Base-by-base conservation (phyloP, 1,140 invertebrate species). In the Archivesica marissinica region DNA sequence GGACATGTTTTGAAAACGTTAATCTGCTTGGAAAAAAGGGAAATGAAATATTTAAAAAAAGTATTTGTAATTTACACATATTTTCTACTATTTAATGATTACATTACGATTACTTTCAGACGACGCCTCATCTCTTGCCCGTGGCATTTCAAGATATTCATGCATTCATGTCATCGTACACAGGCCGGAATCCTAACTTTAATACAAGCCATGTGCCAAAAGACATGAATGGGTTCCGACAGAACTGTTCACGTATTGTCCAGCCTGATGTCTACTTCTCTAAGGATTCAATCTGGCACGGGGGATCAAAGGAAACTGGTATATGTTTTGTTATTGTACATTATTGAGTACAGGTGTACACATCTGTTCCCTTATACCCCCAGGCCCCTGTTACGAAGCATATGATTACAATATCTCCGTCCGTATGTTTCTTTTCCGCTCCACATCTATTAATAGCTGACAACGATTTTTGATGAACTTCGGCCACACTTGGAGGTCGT, bases 281-380 rank as follows among this genome's bases (percentile, higher is more conserved):
- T 35, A 54, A 47, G 20, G 66, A 82, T 44, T 82, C 79, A 15
- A 35, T 82, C 38, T 82, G 79, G 79, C 79, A 82, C 74, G 39
- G 30, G 13, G 64, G 79, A 25, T 23, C 35, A 23, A 77, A 47
- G 35, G 61, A 39, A 77, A 23, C 54, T 38, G 75, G 75, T 77
- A 77, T 33, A n/a, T n/a, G n/a, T n/a, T n/a, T n/a, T n/a, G n/a
- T n/a, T 50, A 50, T 11, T 50, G 20, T 50, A 11, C 20, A 50
- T 50, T 50, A 11, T 50, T 11, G 9, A 11, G 44, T 50, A 11
- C 20, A 50, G 9, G 20, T 20, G 20, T 11, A 50, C 20, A 50
- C 9, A 11, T 11, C 44, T 50, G 44, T 50, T 11, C 9, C 20
- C 44, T 50, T 11, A n/a, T n/a, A n/a, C n/a, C n/a, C n/a, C n/a